A percentile compares a stretch with the other conserved stretches of the same genome.
These are phyloP conservation scores for Musca domestica DNA, from an alignment of 1,140 invertebrate genomes.

Conservation along the genomic window DNA sequence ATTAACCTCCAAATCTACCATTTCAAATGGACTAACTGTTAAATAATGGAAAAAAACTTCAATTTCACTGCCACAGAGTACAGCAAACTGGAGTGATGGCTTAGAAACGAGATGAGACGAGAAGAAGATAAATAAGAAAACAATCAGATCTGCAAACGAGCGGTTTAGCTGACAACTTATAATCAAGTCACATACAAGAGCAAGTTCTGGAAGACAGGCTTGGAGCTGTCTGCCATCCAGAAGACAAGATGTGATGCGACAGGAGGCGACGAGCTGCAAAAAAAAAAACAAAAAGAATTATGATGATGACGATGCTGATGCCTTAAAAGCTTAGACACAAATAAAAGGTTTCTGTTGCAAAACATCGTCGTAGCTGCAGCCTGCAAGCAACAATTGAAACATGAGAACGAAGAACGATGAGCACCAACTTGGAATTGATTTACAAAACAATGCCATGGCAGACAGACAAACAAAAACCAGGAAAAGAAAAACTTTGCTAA, in stretches of 20 bases:
- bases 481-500: neutral
- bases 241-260: neutral
- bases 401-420: neutral
- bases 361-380: too few species aligned
- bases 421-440: constrained; percentile 8
- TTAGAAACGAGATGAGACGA: too few species aligned
- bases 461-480: neutral
- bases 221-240: too few species aligned
- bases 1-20: too few species aligned
- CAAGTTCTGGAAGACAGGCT: too few species aligned
- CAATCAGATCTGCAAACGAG: neutral
- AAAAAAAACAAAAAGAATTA: neutral
- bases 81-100: too few species aligned
- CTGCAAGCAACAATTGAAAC: constrained; percentile 16
- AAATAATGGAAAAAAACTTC: too few species aligned
- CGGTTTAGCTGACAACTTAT: constrained; percentile 1
- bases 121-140: neutral
- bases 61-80: too few species aligned
- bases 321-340: neutral
- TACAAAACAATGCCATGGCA: neutral
- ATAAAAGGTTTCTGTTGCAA: constrained; percentile 7
- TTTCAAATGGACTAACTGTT: too few species aligned
- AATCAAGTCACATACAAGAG: constrained; percentile 9
- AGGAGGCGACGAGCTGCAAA: neutral
- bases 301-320: neutral